Evolutionary conservation across 2,113 vertebrate genomes (phyloP).

Genomic region (Globicephala melas): DNA sequence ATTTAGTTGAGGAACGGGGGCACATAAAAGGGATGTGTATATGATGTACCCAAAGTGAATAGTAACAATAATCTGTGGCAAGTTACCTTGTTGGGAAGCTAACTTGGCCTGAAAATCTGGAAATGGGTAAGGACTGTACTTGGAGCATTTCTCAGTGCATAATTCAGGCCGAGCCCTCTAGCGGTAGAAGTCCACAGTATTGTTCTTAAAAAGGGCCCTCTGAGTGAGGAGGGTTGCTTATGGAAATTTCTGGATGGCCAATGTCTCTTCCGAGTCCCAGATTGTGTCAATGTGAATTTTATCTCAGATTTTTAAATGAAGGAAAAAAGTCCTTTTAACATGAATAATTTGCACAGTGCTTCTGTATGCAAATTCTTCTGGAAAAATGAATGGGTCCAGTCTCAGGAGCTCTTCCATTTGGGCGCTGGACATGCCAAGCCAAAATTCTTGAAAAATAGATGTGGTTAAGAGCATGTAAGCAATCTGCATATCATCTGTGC

Average conservation of each 20-base stretch:
- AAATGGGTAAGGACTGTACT: neutral
- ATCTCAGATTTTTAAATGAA: neutral
- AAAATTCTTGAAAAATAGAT: conserved; percentile 28
- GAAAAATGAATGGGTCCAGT: neutral
- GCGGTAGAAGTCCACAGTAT: neutral
- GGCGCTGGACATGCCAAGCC: neutral
- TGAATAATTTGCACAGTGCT: neutral
- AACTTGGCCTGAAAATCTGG: neutral
- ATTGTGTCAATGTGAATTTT: neutral
- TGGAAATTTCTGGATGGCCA: neutral
- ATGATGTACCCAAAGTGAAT: neutral
- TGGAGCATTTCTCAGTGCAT: neutral
- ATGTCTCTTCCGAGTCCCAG: neutral
- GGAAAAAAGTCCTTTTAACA: neutral
- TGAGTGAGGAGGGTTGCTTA: neutral
- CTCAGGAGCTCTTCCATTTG: neutral
- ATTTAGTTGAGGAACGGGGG: neutral
- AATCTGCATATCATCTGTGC: neutral
- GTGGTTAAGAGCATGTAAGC: conserved; percentile 17
- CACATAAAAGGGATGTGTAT: neutral
- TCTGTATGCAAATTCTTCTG: neutral
- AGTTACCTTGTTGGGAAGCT: neutral
- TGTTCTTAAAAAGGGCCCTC: neutral
- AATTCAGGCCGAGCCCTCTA: neutral
- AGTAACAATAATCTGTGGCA: neutral